Base-by-base conservation (phyloP, 2,888 invertebrate species). In the Panopea generosa region DNA sequence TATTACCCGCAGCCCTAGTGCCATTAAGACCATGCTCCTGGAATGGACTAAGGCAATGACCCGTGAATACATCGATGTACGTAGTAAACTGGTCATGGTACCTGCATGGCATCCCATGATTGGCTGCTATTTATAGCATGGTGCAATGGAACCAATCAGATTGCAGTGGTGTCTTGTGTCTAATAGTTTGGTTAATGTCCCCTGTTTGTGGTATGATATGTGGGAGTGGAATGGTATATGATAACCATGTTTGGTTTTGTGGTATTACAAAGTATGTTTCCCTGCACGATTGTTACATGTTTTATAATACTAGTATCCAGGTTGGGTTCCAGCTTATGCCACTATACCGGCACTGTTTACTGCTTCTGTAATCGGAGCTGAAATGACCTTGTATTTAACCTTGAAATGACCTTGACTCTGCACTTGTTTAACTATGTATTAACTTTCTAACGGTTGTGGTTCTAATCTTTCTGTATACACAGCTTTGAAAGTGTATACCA, bases 41-140 rank as follows among this genome's bases (percentile, higher is more conserved):
- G 96, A 96, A 94, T 99, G 99, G 99, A 97, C 97, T 95, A 96
- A 97, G 94, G 96, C 96, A 94, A 98, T 98, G 95, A 98, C 98
- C 91, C 96, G 96, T 95, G 98, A 97, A 95, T 99, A 99, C 94
- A 96, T 98, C 20, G 75, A 74, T 59, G 81, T 80, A 80, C 59
- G 78, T 80, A 80, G 73, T 50, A 27, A 47, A 50, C 18, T 29
- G 38, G 65, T 69, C 69, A 75, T 38, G 24, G 57, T 52, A 63
- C 69, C 53, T 65, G 78, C 71, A 75, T 75, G 74, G 59, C 43
- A 65, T 67, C 61, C 70, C 66, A 45, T 14, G 16, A 52, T 22
- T 52, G 53, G 53, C 53, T 52, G 53, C 24, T 24, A 52, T 22
- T 70, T 29, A 18, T 63, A 74, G 74, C 74, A 74, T 74, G 74